Evolutionary conservation across 2,888 invertebrate genomes (phyloP).

Genomic region (Alitta virens): DNA sequence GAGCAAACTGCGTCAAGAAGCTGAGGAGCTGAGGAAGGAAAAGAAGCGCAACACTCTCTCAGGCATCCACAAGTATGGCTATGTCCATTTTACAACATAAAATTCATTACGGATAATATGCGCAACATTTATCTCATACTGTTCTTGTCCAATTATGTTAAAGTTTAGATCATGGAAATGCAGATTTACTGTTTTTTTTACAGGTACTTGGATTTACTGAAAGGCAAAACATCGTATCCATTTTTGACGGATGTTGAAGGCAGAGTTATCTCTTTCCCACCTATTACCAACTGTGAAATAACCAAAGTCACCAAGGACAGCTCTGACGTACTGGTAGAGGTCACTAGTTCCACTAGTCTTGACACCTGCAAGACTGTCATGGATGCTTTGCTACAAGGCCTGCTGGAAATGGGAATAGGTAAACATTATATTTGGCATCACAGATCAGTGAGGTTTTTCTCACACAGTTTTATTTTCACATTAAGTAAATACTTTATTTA

Average conservation of each 20-base stretch:
- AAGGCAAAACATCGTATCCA: conserved; percentile 73
- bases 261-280: conserved; percentile 77
- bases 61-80: conserved; percentile 74
- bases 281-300: conserved; percentile 79
- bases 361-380: conserved; percentile 68
- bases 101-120: too few relatives aligned
- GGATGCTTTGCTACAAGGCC: conserved; percentile 68
- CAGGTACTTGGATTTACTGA: conserved; percentile 73
- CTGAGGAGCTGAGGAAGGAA: conserved; percentile 76
- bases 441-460: too few relatives aligned
- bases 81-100: too few relatives aligned
- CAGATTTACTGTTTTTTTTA: too few relatives aligned
- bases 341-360: conserved; percentile 70
- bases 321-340: conserved; percentile 71
- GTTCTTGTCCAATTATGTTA: too few relatives aligned
- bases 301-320: conserved; percentile 73
- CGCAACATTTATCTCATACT: too few relatives aligned
- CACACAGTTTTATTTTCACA: too few relatives aligned
- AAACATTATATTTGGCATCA: too few relatives aligned
- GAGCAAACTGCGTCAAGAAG: conserved; percentile 70
- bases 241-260: conserved; percentile 68
- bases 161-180: too few relatives aligned
- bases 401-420: conserved; percentile 59
- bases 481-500: too few relatives aligned
- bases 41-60: conserved; percentile 80